Evolutionary conservation across 2,797 vertebrate genomes (phyloP).

Genomic region (Percopsis omiscomaycus): DNA sequence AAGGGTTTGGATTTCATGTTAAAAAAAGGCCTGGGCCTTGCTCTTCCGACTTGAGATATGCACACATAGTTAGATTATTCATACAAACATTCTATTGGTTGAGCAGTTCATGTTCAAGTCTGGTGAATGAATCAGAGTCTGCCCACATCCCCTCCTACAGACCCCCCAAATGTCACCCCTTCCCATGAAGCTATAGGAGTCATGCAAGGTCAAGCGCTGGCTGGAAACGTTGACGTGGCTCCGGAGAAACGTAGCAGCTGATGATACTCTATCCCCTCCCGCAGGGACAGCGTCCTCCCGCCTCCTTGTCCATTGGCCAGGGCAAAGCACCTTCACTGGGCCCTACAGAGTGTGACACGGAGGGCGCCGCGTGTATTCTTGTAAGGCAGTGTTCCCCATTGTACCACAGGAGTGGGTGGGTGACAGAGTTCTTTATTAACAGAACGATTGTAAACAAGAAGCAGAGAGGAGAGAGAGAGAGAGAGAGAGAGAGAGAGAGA

Average conservation of each 20-base stretch:
- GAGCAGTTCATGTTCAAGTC: slow-evolving; percentile 41
- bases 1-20: slow-evolving; percentile 28
- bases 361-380: slow-evolving; percentile 40
- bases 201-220: slow-evolving; percentile 55
- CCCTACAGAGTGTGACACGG: slow-evolving; percentile 21
- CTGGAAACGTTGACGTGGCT: slow-evolving; percentile 50
- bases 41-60: slow-evolving; percentile 52
- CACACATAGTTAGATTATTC: slow-evolving; percentile 48
- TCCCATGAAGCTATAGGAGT: slow-evolving; percentile 50
- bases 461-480: slow-evolving; percentile 18
- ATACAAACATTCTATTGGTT: slow-evolving; percentile 54
- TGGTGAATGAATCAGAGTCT: slow-evolving; percentile 47
- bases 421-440: slow-evolving; percentile 39
- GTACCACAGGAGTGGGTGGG: slow-evolving; percentile 44
- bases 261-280: slow-evolving; percentile 61
- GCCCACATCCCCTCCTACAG: slow-evolving; percentile 31
- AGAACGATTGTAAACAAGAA: slow-evolving; percentile 30
- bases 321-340: slow-evolving; percentile 22
- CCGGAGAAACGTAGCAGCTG: slow-evolving; percentile 41
- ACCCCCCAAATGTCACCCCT: slow-evolving; percentile 54
- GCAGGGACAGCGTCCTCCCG: slow-evolving; percentile 35
- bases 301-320: slow-evolving; percentile 22
- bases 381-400: slow-evolving; percentile 68
- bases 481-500: slow-evolving; percentile 24
- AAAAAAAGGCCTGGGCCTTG: slow-evolving; percentile 32